Base-by-base conservation (phyloP, 2,888 invertebrate genomes). In the Caenorhabditis sp. region DNA sequence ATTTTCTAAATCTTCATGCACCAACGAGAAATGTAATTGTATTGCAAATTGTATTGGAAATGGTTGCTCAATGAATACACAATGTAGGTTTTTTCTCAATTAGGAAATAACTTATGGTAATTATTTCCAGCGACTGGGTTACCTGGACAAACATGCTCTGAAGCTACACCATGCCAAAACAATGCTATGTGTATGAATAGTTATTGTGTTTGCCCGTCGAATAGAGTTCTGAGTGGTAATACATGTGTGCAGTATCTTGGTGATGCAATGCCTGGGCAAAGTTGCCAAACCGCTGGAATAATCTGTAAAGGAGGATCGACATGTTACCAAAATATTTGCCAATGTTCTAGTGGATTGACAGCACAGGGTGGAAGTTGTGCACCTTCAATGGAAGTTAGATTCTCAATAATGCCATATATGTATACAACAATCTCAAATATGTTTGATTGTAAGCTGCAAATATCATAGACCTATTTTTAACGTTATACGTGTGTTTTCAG, bases 251-350 rank as follows among this genome's bases (percentile, higher is more conserved):
- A 64, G 56, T 77, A 72, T 56, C 62, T 67, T 3, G 77, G 78
- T 5, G 79, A 82, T 43, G 80, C 80, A 2, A 63, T 74, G 54
- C 82, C 82, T 1, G 82, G 82, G 53, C 81, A 83, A 31, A 70
- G 77, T 21, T 83, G 82, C 53, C 56, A 57, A 23, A 64, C 36
- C 1, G 63, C 70, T 14, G 81, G 81, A 57, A 64, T 69, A 5
- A 80, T 79, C 17, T 82, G 82, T 36, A 65, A 72, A 64, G 80
- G 80, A 4, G 80, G 80, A 8, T 76, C 80, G 3, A 62, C 70
- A 1, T 80, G 80, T 26, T 69, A 59, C 31, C 66, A 69, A 25
- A 76, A 71, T 27, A 49, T 60, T 1, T 80, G 80, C 62, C 62
- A 67, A 60, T 80, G 80, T 64, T 54, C 62, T 0, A 21, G 26